These are phyloP conservation scores for Seriola aureovittata DNA, from an alignment of 2,113 vertebrate species.

Conservation along the genomic window DNA sequence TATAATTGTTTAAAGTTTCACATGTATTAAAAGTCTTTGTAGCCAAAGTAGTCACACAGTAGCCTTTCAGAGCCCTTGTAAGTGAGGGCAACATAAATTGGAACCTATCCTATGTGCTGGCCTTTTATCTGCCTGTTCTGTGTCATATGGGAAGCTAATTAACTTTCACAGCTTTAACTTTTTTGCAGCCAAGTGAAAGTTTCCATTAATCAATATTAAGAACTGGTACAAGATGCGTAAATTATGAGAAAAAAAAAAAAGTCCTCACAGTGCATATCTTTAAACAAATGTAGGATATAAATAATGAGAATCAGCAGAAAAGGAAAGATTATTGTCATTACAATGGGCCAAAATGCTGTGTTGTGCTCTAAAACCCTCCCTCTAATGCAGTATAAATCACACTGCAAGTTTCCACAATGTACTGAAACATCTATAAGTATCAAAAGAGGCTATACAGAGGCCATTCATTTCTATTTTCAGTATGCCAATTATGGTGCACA, in stretches of 20 bases:
- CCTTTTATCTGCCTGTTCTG: constrained; percentile 53
- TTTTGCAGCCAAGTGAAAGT: constrained; percentile 41
- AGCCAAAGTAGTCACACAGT: constrained; percentile 27
- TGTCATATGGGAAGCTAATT: constrained; percentile 68
- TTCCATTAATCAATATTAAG: constrained; percentile 19
- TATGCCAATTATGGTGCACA: constrained; percentile 74
- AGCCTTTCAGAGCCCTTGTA: constrained; percentile 26
- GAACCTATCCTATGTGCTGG: constrained; percentile 31
- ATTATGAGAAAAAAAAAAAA: constrained; percentile 29
- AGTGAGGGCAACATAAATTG: constrained; percentile 60
- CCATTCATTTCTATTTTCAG: constrained; percentile 77
- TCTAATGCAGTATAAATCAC: constrained; percentile 49
- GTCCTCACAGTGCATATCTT: constrained; percentile 17
- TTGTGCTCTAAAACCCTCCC: constrained; percentile 20
- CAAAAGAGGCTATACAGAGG: constrained; percentile 47
- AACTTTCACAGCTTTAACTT: constrained; percentile 61
- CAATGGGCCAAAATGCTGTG: constrained; percentile 32
- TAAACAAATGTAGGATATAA: constrained; percentile 4
- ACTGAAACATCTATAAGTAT: constrained; percentile 51
- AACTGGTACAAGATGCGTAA: constrained; percentile 26
- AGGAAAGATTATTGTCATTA: constrained; percentile 32
- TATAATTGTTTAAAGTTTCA: constrained; percentile 32
- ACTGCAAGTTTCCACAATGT: constrained; percentile 33
- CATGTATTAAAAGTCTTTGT: constrained; percentile 38
- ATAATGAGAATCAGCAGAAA: constrained; percentile 40